Evolutionary conservation across 2,888 invertebrate genomes (phyloP), one percentile per base, ranked within the genome.

Genomic region (Diogma glabrata): DNA sequence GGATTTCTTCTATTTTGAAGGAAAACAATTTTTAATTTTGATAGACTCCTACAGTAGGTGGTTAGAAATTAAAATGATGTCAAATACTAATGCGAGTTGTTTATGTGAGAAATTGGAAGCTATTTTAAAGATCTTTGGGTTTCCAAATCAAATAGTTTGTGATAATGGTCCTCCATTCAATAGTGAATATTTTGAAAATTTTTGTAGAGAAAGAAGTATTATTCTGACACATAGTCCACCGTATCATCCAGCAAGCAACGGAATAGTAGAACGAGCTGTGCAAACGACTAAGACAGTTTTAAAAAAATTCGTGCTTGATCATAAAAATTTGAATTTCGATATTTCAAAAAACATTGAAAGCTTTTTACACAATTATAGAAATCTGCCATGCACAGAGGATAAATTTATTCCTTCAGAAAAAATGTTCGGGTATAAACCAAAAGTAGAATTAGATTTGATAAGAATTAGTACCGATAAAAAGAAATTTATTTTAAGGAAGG

Each of bases 21-120:
- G 38, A 4, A 8, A 47, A 16, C 3, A 24, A 3, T 54, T 48
- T 45, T 50, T 51, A 12, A 30, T 54, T 12, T 12, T 50, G n/a
- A 26, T 53, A 17, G 51, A 53, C 45, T 45, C 33, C 28, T 52
- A 36, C 47, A 47, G 50, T 9, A 55, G 52, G 50, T 52, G 50
- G 38, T 22, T 53, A 12, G 51, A 52, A 16, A 19, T 53, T 2
- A 24, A 20, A 4, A 4, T 36, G 20, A 53, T 55, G 51, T 49
- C 49, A 43, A 12, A 6, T 17, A 55, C 49, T 10, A 51, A 10
- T 14, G 43, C 49, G 14, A n/a, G n/a, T n/a, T n/a, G n/a, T n/a
- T n/a, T n/a, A n/a, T n/a, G n/a, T n/a, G n/a, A n/a, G n/a, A n/a
- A n/a, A n/a, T n/a, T n/a, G n/a, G n/a, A n/a, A n/a, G n/a, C n/a